These are phyloP conservation scores for Tigriopus californicus DNA, from an alignment of 2,888 invertebrate genomes.

Conservation along the genomic window DNA sequence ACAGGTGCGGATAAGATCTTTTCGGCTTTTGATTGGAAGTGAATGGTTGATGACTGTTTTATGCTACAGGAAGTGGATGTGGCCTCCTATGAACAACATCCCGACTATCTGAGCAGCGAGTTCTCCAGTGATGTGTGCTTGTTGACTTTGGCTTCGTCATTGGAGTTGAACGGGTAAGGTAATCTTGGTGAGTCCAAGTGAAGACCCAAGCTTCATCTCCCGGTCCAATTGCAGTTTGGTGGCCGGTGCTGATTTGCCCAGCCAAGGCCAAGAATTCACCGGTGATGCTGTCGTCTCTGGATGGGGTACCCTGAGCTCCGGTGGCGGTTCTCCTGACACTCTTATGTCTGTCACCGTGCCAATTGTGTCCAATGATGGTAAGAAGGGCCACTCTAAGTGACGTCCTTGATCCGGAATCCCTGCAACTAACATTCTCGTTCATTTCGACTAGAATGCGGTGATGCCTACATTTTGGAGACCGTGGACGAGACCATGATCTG, in stretches of 20 bases:
- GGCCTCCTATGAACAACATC: too few species aligned
- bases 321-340: constrained; percentile 14
- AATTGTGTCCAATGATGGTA: constrained; percentile 12
- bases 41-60: constrained; percentile 24
- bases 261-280: constrained; percentile 14
- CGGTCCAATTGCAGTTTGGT: neutral
- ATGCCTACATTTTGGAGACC: neutral
- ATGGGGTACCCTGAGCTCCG: constrained; percentile 16
- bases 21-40: too few species aligned
- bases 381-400: neutral
- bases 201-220: too few species aligned
- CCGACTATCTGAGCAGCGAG: constrained; percentile 19
- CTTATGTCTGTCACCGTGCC: constrained; percentile 17
- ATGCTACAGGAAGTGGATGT: too few species aligned
- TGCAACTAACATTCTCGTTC: neutral
- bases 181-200: neutral
- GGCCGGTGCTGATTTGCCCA: constrained; percentile 12
- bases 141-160: constrained; percentile 35
- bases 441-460: neutral
- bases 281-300: constrained; percentile 16
- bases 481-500: constrained; percentile 18
- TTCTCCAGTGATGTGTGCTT: constrained; percentile 56
- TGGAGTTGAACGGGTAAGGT: constrained; percentile 17
- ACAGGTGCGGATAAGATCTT: neutral
- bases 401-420: too few species aligned